Evolutionary conservation across 2,888 invertebrate species (phyloP), one percentile per base, ranked within the genome.

Genomic region (Drosophila phalerata): DNA sequence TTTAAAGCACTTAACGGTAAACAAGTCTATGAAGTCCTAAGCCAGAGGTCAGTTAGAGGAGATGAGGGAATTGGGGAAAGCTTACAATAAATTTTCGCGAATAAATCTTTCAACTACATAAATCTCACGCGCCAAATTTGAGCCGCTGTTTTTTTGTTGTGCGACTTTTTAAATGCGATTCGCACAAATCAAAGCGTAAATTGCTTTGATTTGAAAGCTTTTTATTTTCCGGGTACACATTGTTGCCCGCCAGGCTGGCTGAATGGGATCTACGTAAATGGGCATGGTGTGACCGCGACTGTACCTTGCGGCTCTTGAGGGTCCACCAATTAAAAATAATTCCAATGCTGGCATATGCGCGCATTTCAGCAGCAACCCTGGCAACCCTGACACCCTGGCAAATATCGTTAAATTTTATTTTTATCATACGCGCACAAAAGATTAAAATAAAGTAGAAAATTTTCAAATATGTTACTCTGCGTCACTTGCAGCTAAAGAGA

Each of bases 101-200:
- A 89, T 91, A 91, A 91, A 91, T 91, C 90, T 90, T 91, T 88
- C 83, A 87, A 88, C 91, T 90, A 91, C 91, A 91, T 91, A 91
- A 91, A 91, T 91, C 90, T 91, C 89, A 77, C 83, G 85, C 80
- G 75, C 89, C 80, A 77, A 84, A 81, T 89, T 89, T 78, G 88
- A 78, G 75, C 78, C 62, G 66, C 38, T 19, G 49, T 40, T 67
- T 68, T 67, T 70, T 55, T 64, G 11, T 51, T 22, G 42, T 48
- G 48, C 15, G 47, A 28, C 63, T 22, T 53, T 67, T 62, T 30
- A 45, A 37, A 38, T 72, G 64, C 66, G 69, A 68, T 74, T 84
- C 82, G 69, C 85, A 91, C 90, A 90, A 91, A 90, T 90, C 91
- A 90, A 91, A 90, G 80, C 79, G 85, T 73, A 90, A 90, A 89